Base-by-base conservation (phyloP, 1,140 invertebrate genomes). In the Drosophila watanabei region DNA sequence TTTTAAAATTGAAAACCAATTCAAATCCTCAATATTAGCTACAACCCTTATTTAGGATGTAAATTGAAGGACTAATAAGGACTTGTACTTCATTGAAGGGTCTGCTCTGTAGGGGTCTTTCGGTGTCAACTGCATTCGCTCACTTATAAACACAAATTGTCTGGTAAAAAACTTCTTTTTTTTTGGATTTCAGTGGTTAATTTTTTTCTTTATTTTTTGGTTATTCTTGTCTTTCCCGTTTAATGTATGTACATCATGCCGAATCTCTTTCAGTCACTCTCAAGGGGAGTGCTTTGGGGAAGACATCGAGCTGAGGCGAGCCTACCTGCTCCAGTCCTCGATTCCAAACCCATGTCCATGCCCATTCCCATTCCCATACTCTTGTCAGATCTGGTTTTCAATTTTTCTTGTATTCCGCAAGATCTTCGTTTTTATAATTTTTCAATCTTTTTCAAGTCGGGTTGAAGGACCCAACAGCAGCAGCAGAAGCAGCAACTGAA, bases 361-460 rank as follows among this genome's bases (percentile, higher is more conserved):
- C 33, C 71, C 62, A 68, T 59, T 46, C 69, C 68, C 69, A 70
- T 63, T 64, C 76, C 30, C 66, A 82, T 72, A 79, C 75, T 64
- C 79, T 80, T 85, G 69, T 78, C 82, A 87, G 71, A 86, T 88
- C 84, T 86, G 84, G 84, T 87, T 87, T 86, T 65, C 80, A 83
- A 87, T 80, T 82, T 87, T 79, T 76, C 72, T 76, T 58, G 52
- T 66, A 78, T 76, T 77, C 46, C 39, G 62, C 64, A 58, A 58
- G 54, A 59, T 49, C 61, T 62, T 64, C 45, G 65, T 73, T 54
- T 70, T 70, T 75, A 66, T 73, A 52, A 77, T 83, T 88, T 87
- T 88, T 48, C 72, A 80, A 88, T 75, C 80, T 73, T 79, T 82
- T 87, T 83, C 49, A 54, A 24, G 30, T 69, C 65, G 76, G 82